Evolutionary conservation across 1,140 invertebrate species (phyloP), one percentile per base, ranked within the genome.

Genomic region (Subanguina moxae): DNA sequence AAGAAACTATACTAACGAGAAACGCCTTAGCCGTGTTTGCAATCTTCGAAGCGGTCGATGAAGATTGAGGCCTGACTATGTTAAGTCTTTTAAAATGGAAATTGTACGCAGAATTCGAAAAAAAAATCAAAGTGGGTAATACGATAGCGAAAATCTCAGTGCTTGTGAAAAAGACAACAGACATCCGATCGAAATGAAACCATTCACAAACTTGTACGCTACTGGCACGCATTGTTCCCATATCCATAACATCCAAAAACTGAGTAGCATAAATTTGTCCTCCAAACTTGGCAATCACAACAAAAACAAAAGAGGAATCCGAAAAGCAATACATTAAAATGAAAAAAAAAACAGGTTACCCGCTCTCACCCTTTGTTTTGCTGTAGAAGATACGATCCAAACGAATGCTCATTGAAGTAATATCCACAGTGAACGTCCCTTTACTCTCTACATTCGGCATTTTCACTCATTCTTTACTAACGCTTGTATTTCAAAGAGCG

Each of bases 261-360:
- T 61, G 58, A 5, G 58, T 61, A 8, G 58, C 58, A 43, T 61
- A 61, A 61, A 61, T 1, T n/a, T 61, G 58, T 5, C 19, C 58
- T 3, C 38, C 58, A 61, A 3, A 32, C 28, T 61, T 61, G 58
- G n/a, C n/a, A 25, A 61, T 25, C 58, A 30, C 58, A 8, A 61
- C n/a, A n/a, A 61, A n/a, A 43, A 43, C 58, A 30, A 61, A 61
- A 1, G 58, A 61, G 28, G 28, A 21, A 43, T 61, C 58, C 27
- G n/a, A 61, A 61, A 61, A 43, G n/a, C 3, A 13, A 61, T 3
- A 21, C n/a, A 61, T n/a, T n/a, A n/a, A n/a, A n/a, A n/a, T n/a
- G n/a, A n/a, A n/a, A n/a, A n/a, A n/a, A n/a, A n/a, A n/a, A n/a
- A n/a, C n/a, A n/a, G 8, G 27, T 21, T 61, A 32, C n/a, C 27